A percentile compares a stretch with the other conserved stretches of the same genome.
Conservation (phyloP, 2,113 vertebrate species). For the Ochotona princeps region DNA sequence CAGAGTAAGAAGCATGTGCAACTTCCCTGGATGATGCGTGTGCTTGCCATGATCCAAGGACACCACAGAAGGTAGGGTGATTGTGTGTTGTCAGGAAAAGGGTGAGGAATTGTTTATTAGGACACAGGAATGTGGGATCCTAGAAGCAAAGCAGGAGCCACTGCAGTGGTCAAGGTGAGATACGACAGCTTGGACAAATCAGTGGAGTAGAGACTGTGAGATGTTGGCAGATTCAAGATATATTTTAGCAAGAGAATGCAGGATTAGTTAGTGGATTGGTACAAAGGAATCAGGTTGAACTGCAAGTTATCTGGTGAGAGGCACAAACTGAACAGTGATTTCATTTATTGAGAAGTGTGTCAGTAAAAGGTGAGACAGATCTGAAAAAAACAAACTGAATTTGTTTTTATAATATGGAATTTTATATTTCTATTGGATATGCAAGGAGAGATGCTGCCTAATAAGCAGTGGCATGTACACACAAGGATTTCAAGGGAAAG, state of each 20-base stretch:
- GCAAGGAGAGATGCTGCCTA: not conserved
- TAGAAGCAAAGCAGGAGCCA: not conserved
- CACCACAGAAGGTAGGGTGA: not conserved
- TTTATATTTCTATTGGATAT: slow-evolving; percentile 7
- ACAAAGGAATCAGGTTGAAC: not conserved
- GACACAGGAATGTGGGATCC: not conserved
- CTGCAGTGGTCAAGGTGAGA: not conserved
- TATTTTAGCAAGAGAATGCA: not conserved
- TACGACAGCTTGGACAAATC: not conserved
- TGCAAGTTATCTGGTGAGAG: not conserved
- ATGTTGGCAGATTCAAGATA: not conserved
- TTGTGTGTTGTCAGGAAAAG: not conserved
- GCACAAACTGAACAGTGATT: not conserved
- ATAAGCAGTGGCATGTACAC: not conserved
- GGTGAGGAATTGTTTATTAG: not conserved
- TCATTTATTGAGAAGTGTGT: not conserved
- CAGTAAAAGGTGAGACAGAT: not conserved
- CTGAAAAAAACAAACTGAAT: slow-evolving; percentile 3
- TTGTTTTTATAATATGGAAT: not conserved
- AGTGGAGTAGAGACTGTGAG: not conserved
- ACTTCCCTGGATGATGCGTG: not conserved
- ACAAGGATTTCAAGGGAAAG: not conserved
- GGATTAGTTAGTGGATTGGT: not conserved
- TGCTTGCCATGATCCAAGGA: too few relatives aligned
- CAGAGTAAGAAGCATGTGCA: not conserved